Evolutionary conservation across 2,888 invertebrate species (phyloP).

Genomic region (Ecliptopera silaceata): DNA sequence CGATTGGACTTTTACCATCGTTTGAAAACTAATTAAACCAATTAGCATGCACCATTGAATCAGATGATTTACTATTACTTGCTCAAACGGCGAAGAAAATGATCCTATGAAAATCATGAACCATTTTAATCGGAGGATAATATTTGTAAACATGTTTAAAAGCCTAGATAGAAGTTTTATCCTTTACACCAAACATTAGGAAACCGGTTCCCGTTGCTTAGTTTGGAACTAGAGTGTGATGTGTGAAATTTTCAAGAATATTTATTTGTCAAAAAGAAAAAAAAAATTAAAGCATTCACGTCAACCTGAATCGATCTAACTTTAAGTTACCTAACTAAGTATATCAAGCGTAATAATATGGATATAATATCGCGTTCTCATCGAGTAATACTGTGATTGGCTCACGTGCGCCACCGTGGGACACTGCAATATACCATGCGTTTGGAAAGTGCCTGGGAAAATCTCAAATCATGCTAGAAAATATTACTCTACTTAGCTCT

Average conservation of each 20-base stretch:
- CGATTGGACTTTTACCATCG: background rate
- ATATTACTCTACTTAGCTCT: too few relatives aligned
- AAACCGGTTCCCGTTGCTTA: too few relatives aligned
- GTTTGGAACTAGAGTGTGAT: too few relatives aligned
- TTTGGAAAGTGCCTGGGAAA: slow-evolving; percentile 20
- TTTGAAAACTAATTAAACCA: slow-evolving; percentile 3
- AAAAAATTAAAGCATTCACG: too few relatives aligned
- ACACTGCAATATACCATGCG: slow-evolving; percentile 17
- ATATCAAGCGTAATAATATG: slow-evolving; percentile 5
- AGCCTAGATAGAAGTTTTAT: too few relatives aligned
- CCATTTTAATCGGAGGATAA: slow-evolving; percentile 5
- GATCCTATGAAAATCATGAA: slow-evolving; percentile 10
- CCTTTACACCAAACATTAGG: too few relatives aligned
- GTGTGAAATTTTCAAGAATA: too few relatives aligned
- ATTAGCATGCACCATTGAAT: slow-evolving; percentile 27
- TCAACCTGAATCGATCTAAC: too few relatives aligned
- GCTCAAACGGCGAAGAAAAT: slow-evolving; percentile 26
- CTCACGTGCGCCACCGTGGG: slow-evolving; percentile 37
- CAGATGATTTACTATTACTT: slow-evolving; percentile 23
- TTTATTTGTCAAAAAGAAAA: too few relatives aligned
- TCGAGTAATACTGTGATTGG: slow-evolving; percentile 17
- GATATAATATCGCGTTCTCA: slow-evolving; percentile 18
- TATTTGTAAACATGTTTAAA: too few relatives aligned
- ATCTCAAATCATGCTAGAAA: slow-evolving; percentile 5
- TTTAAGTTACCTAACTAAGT: too few relatives aligned